Base-by-base conservation (phyloP, 2,888 invertebrate species). In the Rhagonycha fulva region DNA sequence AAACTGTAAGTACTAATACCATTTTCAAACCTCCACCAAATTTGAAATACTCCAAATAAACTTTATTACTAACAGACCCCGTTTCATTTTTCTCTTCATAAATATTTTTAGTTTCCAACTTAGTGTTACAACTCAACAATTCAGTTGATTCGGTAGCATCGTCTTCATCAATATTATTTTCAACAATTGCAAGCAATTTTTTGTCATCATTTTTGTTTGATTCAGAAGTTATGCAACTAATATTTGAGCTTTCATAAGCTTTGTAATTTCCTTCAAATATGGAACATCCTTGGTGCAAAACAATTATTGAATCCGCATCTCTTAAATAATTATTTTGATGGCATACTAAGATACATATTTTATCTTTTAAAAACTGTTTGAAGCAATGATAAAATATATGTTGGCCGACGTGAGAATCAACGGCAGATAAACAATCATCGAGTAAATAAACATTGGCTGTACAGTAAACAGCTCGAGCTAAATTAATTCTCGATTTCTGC, bases 361-460 rank as follows among this genome's bases (percentile, higher is more conserved):
- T 91, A 11, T 89, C 85, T 71, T 87, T 87, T 74, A 93, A 85
- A 71, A 86, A 87, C 19, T 90, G 91, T 76, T 88, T 87, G 80
- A 94, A 91, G 84, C 94, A 95, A 82, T 91, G 90, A 32, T 93
- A 90, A 85, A 94, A 95, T 9, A 93, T 86, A 81, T 92, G 91
- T 63, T 91, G 89, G 0, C 93, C 93, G 0, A 95, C 94, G 71
- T 91, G 91, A 0, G 93, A 89, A 83, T 95, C 95, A 0, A 95
- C 94, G 0, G 94, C 94, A 62, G 94, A 93, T 28, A 95, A 87
- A 0, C 95, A 94, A 85, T 95, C 95, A 82, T 95, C 95, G 62
- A 95, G 86, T 32, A 95, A 87, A 83, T 94, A 95, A 30, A 95
- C 89, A 81, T 95, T 94, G 0, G 94, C 93, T 80, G 93, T 90